Evolutionary conservation across 2,113 vertebrate species (phyloP).

Genomic region (Ranitomeya variabilis): DNA sequence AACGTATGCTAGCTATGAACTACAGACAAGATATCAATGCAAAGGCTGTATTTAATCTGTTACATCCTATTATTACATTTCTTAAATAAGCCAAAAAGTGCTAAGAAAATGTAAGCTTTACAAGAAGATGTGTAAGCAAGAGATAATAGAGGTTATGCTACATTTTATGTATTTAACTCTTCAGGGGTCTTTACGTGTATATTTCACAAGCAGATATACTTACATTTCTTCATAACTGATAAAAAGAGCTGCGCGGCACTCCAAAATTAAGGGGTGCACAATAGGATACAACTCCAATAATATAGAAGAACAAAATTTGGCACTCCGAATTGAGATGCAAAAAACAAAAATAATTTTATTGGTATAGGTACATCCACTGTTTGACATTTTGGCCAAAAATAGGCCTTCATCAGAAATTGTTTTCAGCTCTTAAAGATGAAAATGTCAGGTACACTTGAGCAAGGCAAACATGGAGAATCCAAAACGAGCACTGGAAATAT

Average conservation of each 20-base stretch:
- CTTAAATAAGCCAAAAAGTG: constrained; percentile 21
- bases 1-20: background rate
- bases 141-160: background rate
- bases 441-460: no score
- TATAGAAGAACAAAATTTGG: no score
- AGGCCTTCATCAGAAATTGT: no score
- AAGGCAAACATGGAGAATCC: no score
- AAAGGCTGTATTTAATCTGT: constrained; percentile 11
- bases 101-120: background rate
- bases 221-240: background rate
- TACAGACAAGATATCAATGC: constrained; percentile 15
- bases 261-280: no score
- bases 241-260: background rate
- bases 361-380: no score
- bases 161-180: background rate
- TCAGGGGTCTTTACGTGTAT: background rate
- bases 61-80: constrained; percentile 29
- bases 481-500: no score
- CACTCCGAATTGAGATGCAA: no score
- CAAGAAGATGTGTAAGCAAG: background rate
- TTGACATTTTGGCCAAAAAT: no score
- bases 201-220: background rate
- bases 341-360: no score
- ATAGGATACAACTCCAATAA: no score
- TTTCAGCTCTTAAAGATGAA: no score